Evolutionary conservation across 1,140 invertebrate species (phyloP).

Genomic region (Drosophila truncata): DNA sequence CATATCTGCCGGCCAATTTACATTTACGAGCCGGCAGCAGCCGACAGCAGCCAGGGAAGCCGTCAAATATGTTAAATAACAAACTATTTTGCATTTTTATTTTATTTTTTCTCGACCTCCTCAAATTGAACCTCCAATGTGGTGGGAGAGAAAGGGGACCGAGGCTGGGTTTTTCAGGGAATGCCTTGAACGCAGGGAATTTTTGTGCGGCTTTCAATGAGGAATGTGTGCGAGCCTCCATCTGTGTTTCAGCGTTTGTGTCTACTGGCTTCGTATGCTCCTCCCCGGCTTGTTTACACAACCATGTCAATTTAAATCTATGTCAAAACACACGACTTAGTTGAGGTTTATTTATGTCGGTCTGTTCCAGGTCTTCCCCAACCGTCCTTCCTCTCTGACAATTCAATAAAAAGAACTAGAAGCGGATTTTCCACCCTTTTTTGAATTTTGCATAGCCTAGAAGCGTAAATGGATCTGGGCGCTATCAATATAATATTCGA

Average conservation of each 20-base stretch:
- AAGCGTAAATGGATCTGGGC: slow-evolving; percentile 77
- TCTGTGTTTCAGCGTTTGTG: slow-evolving; percentile 17
- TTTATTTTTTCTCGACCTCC: slow-evolving; percentile 40
- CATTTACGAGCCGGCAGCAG: slow-evolving; percentile 58
- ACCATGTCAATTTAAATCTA: slow-evolving; percentile 82
- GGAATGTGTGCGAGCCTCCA: slow-evolving; percentile 38
- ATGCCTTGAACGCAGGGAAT: slow-evolving; percentile 64
- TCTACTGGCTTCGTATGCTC: slow-evolving; percentile 15
- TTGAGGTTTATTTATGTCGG: slow-evolving; percentile 82
- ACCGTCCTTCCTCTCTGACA: slow-evolving; percentile 17
- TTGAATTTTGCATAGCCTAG: slow-evolving; percentile 73
- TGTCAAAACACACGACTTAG: slow-evolving; percentile 82
- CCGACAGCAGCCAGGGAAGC: slow-evolving; percentile 33
- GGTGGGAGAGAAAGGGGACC: background rate
- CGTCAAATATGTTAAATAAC: slow-evolving; percentile 83
- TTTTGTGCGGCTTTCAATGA: slow-evolving; percentile 65
- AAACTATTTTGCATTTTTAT: slow-evolving; percentile 84
- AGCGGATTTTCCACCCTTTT: slow-evolving; percentile 31
- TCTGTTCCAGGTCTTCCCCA: slow-evolving; percentile 22
- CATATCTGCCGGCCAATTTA: slow-evolving; percentile 70
- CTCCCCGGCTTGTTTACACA: slow-evolving; percentile 62
- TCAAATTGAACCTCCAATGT: slow-evolving; percentile 15
- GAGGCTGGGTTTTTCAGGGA: slow-evolving; percentile 32
- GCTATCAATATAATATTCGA: slow-evolving; percentile 71
- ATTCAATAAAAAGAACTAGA: slow-evolving; percentile 75